Evolutionary conservation across 2,113 vertebrate genomes (phyloP), one percentile per base, ranked within the genome.

Genomic region (Alexandromys fortis): DNA sequence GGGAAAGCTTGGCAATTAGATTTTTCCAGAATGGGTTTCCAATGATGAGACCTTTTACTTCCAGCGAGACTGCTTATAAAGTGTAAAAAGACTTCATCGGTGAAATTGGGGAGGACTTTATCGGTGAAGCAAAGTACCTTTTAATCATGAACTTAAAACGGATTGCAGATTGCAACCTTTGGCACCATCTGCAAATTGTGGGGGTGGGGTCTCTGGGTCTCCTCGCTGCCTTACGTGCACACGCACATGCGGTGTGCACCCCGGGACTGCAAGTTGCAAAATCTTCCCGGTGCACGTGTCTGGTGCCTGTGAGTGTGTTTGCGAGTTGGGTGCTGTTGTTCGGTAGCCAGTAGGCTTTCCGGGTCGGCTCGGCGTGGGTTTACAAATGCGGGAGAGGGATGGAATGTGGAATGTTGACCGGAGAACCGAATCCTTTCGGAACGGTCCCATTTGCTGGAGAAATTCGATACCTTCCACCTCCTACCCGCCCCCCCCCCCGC

Each of bases 321-420:
- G 86, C 87, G 86, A 94, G 96, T 92, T 94, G 96, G 94, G 95
- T 96, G 95, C 81, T 89, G 90, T 92, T 92, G 97, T 96, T 94
- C 86, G 79, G 85, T 65, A 92, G 94, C 68, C 94, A 86, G 96
- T 96, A 92, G 96, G 91, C 91, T 95, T 92, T 96, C 92, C 67
- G 38, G 81, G 91, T 82, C 73, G 94, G 83, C 85, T 95, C 75
- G 85, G 96, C 92, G 75, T 85, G 86, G 83, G 75, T 77, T 96
- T 73, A 95, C 95, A 91, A 92, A 93, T 92, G 95, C 91, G 75
- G 95, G 96, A 90, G 96, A 92, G 65, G 89, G 96, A 90, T 97
- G 97, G 97, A 97, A 97, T 94, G 97, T 97, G 97, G 98, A 98
- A 97, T 93, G 97, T 87, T 96, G 98, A 96, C 97, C 97, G 78